Evolutionary conservation across 1,140 invertebrate species (phyloP).

Genomic region (Epicauta chinensis): DNA sequence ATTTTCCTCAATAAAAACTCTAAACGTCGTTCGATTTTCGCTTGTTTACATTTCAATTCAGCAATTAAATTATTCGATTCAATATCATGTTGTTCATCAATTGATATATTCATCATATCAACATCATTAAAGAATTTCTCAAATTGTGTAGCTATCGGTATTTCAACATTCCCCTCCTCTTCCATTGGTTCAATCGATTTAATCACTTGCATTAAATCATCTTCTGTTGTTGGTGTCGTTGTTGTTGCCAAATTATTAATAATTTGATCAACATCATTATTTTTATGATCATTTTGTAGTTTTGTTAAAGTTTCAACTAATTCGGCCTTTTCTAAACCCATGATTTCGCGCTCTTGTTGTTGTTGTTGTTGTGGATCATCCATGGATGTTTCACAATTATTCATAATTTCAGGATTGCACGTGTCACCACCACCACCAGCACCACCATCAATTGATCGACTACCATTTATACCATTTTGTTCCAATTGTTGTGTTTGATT

Average conservation of each 20-base stretch:
- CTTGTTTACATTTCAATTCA: slow-evolving; percentile 49
- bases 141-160: background rate
- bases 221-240: slow-evolving; percentile 40
- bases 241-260: slow-evolving; percentile 40
- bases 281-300: slow-evolving; percentile 28
- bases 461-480: slow-evolving; percentile 38
- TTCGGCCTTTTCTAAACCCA: slow-evolving; percentile 48
- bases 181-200: slow-evolving; percentile 59
- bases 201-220: slow-evolving; percentile 58
- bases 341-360: slow-evolving; percentile 30
- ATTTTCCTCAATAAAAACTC: slow-evolving; percentile 66
- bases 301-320: slow-evolving; percentile 28
- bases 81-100: slow-evolving; percentile 45
- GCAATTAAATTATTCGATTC: slow-evolving; percentile 43
- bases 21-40: slow-evolving; percentile 57
- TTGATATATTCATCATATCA: slow-evolving; percentile 52
- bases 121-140: slow-evolving; percentile 22
- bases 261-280: slow-evolving; percentile 51
- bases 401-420: no score
- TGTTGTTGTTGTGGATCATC: slow-evolving; percentile 42
- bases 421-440: no score
- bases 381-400: slow-evolving; percentile 39
- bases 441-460: slow-evolving; percentile 42
- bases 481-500: slow-evolving; percentile 10
- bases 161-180: slow-evolving; percentile 19